These are phyloP conservation scores for Crotalus helleri DNA, from an alignment of 2,113 vertebrate species.

Conservation along the genomic window DNA sequence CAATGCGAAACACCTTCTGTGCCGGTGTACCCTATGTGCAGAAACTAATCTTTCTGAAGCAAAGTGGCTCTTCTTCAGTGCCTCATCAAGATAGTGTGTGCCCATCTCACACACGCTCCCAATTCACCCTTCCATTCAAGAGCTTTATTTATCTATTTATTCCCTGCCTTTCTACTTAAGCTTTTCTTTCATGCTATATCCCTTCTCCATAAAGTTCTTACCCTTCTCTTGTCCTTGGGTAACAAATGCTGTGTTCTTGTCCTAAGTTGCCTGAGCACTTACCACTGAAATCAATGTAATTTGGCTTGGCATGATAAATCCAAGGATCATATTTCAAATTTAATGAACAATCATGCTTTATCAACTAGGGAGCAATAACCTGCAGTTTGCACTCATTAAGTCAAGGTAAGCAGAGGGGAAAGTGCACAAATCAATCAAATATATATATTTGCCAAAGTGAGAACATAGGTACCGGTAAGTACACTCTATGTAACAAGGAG, in stretches of 20 bases:
- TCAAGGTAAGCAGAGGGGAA: background rate
- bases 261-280: background rate
- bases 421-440: constrained; percentile 47
- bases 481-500: constrained; percentile 20
- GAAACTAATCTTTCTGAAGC: background rate
- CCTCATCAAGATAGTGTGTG: background rate
- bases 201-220: background rate
- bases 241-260: accelerated
- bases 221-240: accelerated
- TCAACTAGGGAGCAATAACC: accelerated
- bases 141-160: background rate
- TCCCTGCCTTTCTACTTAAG: accelerated
- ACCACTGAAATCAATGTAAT: background rate
- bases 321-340: background rate
- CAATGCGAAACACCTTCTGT: background rate
- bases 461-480: background rate
- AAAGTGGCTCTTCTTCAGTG: background rate
- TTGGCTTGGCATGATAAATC: background rate
- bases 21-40: background rate
- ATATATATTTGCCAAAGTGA: constrained; percentile 15
- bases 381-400: accelerated
- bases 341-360: accelerated
- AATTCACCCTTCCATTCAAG: background rate
- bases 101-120: background rate
- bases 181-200: background rate